phyloP scores from a whole-genome alignment of 2,888 invertebrate genomes.

The Stenchaetothrips biformis region DNA sequence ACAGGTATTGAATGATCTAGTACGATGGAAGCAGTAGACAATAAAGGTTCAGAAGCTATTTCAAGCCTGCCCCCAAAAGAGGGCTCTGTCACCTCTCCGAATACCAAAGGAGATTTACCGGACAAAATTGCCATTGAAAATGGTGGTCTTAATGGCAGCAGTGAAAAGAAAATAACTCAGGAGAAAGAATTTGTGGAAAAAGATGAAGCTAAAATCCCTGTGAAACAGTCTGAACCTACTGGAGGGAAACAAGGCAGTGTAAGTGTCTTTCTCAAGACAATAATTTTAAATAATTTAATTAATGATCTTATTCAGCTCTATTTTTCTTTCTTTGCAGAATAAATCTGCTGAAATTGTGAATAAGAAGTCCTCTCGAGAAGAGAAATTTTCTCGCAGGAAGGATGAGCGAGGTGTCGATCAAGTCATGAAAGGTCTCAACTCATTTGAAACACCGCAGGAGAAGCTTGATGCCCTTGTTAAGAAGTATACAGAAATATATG shows the following conservation, averaged over 20 bases:
- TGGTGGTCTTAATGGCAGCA: not conserved
- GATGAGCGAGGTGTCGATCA: conserved; percentile 62
- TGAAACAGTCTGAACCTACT: not conserved
- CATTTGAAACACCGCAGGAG: conserved; percentile 58
- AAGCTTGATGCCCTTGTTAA: conserved; percentile 65
- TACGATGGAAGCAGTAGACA: not conserved
- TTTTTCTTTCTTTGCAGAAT: not conserved
- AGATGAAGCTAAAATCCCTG: not conserved
- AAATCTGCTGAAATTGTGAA: not conserved
- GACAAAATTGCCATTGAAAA: not conserved
- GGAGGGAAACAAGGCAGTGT: not conserved
- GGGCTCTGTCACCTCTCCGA: not conserved
- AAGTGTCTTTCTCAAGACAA: not conserved
- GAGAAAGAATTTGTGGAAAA: not conserved
- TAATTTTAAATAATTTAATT: not conserved
- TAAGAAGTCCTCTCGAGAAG: not conserved
- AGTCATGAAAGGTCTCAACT: conserved; percentile 58
- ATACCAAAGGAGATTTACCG: not conserved
- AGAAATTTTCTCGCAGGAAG: conserved; percentile 43
- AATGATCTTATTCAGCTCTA: not conserved
- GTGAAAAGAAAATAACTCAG: not conserved
- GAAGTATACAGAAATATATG: conserved; percentile 70
- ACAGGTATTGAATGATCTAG: not conserved
- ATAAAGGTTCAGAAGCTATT: conserved; percentile 8
- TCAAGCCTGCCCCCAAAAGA: not conserved